Evolutionary conservation across 37 sponge, comb jelly and placozoan genomes (phyloP), one percentile per base, ranked within the genome.

Genomic region (Hormiphora californensis): DNA sequence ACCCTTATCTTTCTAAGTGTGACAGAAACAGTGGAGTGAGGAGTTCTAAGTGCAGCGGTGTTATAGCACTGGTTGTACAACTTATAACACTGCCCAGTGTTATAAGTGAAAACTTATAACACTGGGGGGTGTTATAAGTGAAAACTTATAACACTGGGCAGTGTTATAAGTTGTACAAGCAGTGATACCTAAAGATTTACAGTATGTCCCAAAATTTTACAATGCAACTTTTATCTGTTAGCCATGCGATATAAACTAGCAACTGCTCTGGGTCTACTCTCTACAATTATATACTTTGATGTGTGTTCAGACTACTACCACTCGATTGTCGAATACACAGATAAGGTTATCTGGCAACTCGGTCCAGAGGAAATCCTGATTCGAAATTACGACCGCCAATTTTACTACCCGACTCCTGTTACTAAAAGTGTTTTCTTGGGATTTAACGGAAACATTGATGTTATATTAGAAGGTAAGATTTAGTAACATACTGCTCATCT

Each of bases 281-380:
- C 61, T 19, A 57, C 61, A 57, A 57, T 57, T 57, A 4, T 57
- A 15, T 57, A 57, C 23, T 57, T 57, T 57, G 61, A 57, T 57
- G 61, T 57, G 5, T 19, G 30, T 21, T 28, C n/a, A 15, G 61
- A 57, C 9, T 57, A 57, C 61, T 28, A 57, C 3, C 30, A 57
- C 30, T 30, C n/a, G 23, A 57, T 57, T 15, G n/a, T 23, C 30
- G 30, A 57, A 12, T 12, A 57, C 3, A 19, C 30, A 28, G 61
- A 57, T 5, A 57, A 57, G n/a, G 30, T 57, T 4, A 57, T 57
- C 30, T 5, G n/a, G 23, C 27, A 30, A 30, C n/a, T 23, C 30
- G 7, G 30, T 28, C 4, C 7, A 21, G 61, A 57, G n/a, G n/a
- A 25, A 5, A 15, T 57, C 27, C 27, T 57, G 23, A 30, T 12